Evolutionary conservation across 2,888 invertebrate species (phyloP).

Genomic region (Tetragnatha montana): DNA sequence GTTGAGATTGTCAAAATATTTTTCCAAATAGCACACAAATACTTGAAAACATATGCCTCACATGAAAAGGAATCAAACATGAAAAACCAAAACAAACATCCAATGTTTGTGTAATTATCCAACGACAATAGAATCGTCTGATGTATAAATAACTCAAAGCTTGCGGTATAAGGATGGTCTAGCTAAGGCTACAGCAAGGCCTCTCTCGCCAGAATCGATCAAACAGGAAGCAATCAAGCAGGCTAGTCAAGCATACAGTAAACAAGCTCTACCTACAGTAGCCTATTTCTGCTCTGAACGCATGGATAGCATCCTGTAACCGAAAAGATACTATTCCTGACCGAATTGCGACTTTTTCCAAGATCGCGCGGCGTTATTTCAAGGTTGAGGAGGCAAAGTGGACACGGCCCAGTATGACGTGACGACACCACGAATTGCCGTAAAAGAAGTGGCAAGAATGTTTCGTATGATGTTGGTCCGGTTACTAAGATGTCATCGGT

Average conservation of each 20-base stretch:
- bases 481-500: not conserved
- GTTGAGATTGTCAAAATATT: no score
- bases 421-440: not conserved
- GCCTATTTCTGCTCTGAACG: conserved; percentile 5
- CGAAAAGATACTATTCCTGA: not conserved
- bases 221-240: conserved; percentile 35
- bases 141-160: no score
- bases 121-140: no score
- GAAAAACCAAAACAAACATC: no score
- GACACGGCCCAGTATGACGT: not conserved
- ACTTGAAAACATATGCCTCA: no score
- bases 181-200: not conserved
- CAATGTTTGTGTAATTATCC: no score
- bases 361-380: not conserved
- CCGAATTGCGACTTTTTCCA: not conserved
- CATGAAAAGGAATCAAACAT: no score
- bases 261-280: conserved; percentile 23
- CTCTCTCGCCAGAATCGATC: not conserved
- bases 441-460: not conserved
- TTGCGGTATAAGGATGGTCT: no score
- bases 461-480: not conserved
- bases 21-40: no score
- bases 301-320: not conserved
- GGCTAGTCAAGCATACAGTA: conserved; percentile 7
- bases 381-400: conserved; percentile 15